Conservation (phyloP, 2,888 invertebrate species). For the Drosophila parthenogenetica region DNA sequence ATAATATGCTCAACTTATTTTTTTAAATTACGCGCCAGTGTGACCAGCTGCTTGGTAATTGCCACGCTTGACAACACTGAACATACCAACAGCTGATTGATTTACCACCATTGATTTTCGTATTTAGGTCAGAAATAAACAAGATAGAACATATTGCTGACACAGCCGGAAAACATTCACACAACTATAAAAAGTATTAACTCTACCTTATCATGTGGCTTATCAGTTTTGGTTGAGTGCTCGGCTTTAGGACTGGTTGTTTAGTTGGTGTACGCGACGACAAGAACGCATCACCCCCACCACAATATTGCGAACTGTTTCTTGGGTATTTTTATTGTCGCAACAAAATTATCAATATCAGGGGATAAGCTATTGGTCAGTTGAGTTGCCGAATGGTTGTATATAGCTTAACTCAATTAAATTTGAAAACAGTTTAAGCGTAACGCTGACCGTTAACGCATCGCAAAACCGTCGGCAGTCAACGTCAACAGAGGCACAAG, state of each 20-base stretch:
- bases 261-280: slow-evolving; percentile 30
- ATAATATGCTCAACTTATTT: neutral
- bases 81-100: slow-evolving; percentile 34
- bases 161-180: slow-evolving; percentile 5
- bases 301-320: slow-evolving; percentile 15
- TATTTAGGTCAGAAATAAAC: slow-evolving; percentile 7
- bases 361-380: slow-evolving; percentile 47
- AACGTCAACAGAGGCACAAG: slow-evolving; percentile 9
- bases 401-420: slow-evolving; percentile 32
- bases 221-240: slow-evolving; percentile 39
- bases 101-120: neutral
- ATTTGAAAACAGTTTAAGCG: slow-evolving; percentile 47
- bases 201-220: slow-evolving; percentile 36
- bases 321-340: slow-evolving; percentile 19
- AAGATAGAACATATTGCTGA: neutral
- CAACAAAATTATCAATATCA: slow-evolving; percentile 8
- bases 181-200: neutral
- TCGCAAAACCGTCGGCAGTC: neutral
- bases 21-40: slow-evolving; percentile 23
- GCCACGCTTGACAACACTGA: slow-evolving; percentile 27
- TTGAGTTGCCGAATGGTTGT: slow-evolving; percentile 14
- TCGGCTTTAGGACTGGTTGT: neutral
- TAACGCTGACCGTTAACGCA: slow-evolving; percentile 45
- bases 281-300: slow-evolving; percentile 20
- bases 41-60: slow-evolving; percentile 10